Evolutionary conservation across 2,797 vertebrate genomes (phyloP).

Genomic region (Brachyrhaphis roseni): DNA sequence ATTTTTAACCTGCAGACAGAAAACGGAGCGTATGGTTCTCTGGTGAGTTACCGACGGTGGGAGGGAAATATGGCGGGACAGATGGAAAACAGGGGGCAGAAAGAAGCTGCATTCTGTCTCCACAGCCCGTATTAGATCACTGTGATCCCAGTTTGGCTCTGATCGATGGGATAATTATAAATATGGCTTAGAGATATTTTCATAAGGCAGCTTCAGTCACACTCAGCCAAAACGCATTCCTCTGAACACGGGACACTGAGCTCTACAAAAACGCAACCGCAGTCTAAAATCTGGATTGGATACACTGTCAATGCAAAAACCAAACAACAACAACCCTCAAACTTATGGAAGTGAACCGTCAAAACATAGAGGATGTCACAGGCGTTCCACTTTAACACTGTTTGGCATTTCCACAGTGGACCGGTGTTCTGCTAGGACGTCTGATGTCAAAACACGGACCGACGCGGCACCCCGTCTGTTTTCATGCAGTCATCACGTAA

Average conservation of each 20-base stretch:
- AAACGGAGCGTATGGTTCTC: slow-evolving; percentile 1
- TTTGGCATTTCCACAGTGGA: slow-evolving; percentile 32
- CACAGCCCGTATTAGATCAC: slow-evolving; percentile 59
- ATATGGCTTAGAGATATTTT: slow-evolving; percentile 69
- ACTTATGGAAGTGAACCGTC: background rate
- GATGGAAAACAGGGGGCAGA: slow-evolving; percentile 12
- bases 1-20: background rate
- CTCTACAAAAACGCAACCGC: background rate
- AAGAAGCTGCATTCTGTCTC: slow-evolving; percentile 34
- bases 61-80: slow-evolving; percentile 23
- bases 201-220: slow-evolving; percentile 49
- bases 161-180: slow-evolving; percentile 68
- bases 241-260: slow-evolving; percentile 32
- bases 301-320: background rate
- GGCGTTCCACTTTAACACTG: slow-evolving; percentile 11
- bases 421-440: slow-evolving; percentile 15
- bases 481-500: slow-evolving; percentile 13
- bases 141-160: slow-evolving; percentile 56
- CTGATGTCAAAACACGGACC: slow-evolving; percentile 11
- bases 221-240: slow-evolving; percentile 41
- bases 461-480: slow-evolving; percentile 3
- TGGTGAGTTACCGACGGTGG: slow-evolving; percentile 16
- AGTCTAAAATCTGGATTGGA: slow-evolving; percentile 18
- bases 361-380: background rate
- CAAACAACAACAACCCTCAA: background rate